Evolutionary conservation across 2,888 invertebrate species (phyloP), one percentile per base, ranked within the genome.

Genomic region (Aleiodes leptofemur): DNA sequence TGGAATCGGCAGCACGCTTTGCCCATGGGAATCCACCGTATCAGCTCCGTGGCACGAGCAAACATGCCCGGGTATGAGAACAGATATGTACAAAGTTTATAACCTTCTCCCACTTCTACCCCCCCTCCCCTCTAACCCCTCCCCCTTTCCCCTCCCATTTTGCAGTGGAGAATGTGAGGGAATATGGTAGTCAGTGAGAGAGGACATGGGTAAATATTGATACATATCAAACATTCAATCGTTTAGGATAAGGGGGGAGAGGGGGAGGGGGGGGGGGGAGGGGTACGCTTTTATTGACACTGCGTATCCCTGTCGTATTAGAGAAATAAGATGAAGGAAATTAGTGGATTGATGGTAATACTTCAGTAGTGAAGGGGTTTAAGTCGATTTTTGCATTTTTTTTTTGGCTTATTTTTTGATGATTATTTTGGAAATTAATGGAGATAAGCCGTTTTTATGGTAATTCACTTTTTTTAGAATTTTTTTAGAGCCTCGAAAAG

Each of bases 221-320:
- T 87, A 86, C 84, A 85, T 84, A 86, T 87, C 86, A 87, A 86
- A 87, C 86, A 85, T 86, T 85, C 87, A 87, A 87, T 86, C 87
- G 86, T 81, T 83, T 80, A 78, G 81, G 51, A 13, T 80, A 23
- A 2, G 23, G 31, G 5, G 80, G 81, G 51, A 13, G 80, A 23
- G 23, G 23, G 31, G 5, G 80, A 2, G 23, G 23, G 23, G 2
- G 51, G 5, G 80, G 23, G 2, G 23, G 23, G 23, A 31, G 5
- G 80, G 76, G 79, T 76, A 81, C 85, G 84, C 23, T 34, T 86
- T 86, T 85, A 83, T 84, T 81, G 81, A 84, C 83, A 83, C 80
- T 73, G 80, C n/a, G n/a, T 83, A 81, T 83, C 81, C 80, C 81
- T 82, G 83, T 23, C 83, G 81, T 80, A 79, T 77, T 76, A 72